Base-by-base conservation (phyloP, 2,113 vertebrate species). In the Mirounga angustirostris region DNA sequence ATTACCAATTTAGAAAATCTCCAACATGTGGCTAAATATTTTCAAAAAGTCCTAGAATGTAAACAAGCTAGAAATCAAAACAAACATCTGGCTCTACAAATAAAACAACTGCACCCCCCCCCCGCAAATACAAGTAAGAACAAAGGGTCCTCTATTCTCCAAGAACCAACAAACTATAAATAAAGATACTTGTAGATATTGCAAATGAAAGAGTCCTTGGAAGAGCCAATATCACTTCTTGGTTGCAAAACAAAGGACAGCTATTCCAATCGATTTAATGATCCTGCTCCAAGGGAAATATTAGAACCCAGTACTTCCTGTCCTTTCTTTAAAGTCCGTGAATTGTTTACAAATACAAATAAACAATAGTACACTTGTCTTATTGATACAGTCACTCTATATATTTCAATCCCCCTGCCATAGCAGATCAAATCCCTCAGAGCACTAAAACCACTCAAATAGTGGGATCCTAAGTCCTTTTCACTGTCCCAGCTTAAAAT, bases 61-160 rank as follows among this genome's bases (percentile, higher is more conserved):
- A 74, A 87, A 80, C 8, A 91, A 88, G n/a, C 3, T 93, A 87
- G 54, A 84, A 91, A 88, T 79, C 52, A 80, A 97, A 87, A 79
- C 22, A 95, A 79, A 69, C n/a, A 24, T 54, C 82, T 93, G 22
- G 58, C 76, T 95, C 13, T 30, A 19, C 21, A 67, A 28, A 67
- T 50, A 43, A 83, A 93, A 76, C 54, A 97, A 74, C 46, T 82
- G 12, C 14, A 19, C 24, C 3, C 12, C 50, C 5, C 13, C 52
- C 11, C 46, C 46, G 46, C 46, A 90, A 79, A 63, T 67, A 56
- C 80, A 92, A 95, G 54, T 26, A 67, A 67, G 63, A 79, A n/a
- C 15, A 2, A 46, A 81, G 11, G 0, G 21, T 50, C 46, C 21
- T 26, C 86, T 88, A 4, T 79, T 85, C 28, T 50, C 22, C 71